Conservation (phyloP, 2,888 invertebrate species). For the Nomada goodeniana region DNA sequence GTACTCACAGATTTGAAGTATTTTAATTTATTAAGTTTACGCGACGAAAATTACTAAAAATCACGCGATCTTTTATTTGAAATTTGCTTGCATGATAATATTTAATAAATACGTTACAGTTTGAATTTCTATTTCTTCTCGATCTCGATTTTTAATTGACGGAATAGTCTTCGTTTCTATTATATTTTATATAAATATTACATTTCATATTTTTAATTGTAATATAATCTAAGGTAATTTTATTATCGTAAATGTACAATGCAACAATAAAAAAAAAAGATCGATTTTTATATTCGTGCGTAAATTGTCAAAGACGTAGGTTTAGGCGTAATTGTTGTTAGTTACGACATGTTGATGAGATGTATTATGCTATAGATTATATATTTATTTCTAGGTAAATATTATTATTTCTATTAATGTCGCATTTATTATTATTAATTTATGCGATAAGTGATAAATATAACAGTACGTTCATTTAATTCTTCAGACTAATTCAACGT, state of each 20-base stretch:
- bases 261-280: constrained; percentile 36
- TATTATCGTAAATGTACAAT: constrained; percentile 31
- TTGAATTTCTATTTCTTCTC: constrained; percentile 41
- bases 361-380: constrained; percentile 66
- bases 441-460: constrained; percentile 76
- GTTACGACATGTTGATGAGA: constrained; percentile 62
- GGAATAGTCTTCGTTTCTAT: constrained; percentile 19
- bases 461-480: constrained; percentile 79
- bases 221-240: constrained; percentile 31
- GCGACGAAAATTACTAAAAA: background rate
- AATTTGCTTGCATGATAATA: constrained; percentile 1
- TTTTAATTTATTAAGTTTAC: constrained; percentile 40
- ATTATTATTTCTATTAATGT: constrained; percentile 77
- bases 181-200: constrained; percentile 19
- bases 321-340: constrained; percentile 73
- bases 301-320: constrained; percentile 66
- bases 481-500: constrained; percentile 35
- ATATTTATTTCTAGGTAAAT: constrained; percentile 73
- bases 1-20: constrained; percentile 22
- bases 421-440: constrained; percentile 78
- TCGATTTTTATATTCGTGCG: constrained; percentile 67
- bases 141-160: constrained; percentile 7
- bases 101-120: constrained; percentile 36
- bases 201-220: constrained; percentile 9
- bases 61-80: constrained; percentile 14